Base-by-base conservation (phyloP, 2,797 vertebrate genomes). In the Sebastiscus tertius region DNA sequence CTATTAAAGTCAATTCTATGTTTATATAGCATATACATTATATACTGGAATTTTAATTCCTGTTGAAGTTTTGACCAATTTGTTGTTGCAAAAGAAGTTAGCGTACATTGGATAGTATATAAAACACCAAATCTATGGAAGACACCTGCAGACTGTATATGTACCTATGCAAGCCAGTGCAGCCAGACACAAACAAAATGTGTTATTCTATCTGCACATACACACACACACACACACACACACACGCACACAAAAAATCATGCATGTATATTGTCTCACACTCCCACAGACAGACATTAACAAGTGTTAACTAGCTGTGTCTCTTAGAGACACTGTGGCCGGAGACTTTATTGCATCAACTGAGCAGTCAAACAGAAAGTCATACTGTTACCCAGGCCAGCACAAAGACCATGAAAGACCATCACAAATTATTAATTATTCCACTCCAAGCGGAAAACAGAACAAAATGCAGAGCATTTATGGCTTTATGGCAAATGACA, bases 241-340 rank as follows among this genome's bases (percentile, higher is more conserved):
- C 49, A n/a, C 34, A 36, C 49, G n/a, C 18, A n/a, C 20, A 52
- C 49, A n/a, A 9, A 36, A 20, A 52, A 52, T 52, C 49, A 52
- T 52, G 20, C 20, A 10, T 52, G 1, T 16, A 9, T 24, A 64
- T 1, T 7, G 18, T 20, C 5, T 10, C 29, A 61, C 24, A 20
- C 27, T 24, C 3, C 2, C 3, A 54, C 27, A 73, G 18, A 46
- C 52, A 36, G n/a, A 68, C 7, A 58, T 20, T 18, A 16, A 26
- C 33, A 73, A 18, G 71, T 7, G 7, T 54, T 13, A 27, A 26
- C 24, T 65, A 75, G 59, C 72, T 85, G 56, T 65, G 61, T 64
- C 70, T 74, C 10, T 66, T 4, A 16, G 65, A 42, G 56, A 55
- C 16, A 26, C 56, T 42, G 65, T 26, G 3, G 34, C 24, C 31